Base-by-base conservation (phyloP, 2,888 invertebrate genomes). In the Brachyptera risi region DNA sequence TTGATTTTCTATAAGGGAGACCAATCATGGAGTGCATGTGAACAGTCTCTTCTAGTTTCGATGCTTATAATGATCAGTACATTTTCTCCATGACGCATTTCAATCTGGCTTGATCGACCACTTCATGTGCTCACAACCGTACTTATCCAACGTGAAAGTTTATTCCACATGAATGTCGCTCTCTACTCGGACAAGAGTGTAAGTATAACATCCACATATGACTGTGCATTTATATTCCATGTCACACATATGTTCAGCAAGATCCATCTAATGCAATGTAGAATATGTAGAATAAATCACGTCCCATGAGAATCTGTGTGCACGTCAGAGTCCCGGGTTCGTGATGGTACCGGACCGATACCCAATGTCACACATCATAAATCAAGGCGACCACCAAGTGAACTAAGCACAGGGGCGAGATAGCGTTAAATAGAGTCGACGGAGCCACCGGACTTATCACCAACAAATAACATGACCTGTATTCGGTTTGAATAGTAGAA, bases 321-420 rank as follows among this genome's bases (percentile, higher is more conserved):
- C 7, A 11, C 7, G 35, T 5, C 7, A 35, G 40, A 15, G 40
- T 4, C n/a, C n/a, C 40, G 40, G 44, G 44, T 3, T 19, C 17
- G 47, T 47, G 54, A 54, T 23, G 54, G 17, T 35, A 54, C 19
- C 35, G 54, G 35, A 17, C 54, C 31, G 54, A 54, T 54, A 54
- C 35, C 54, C 5, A 31, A 17, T 54, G 37, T 54, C 19, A 37
- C 54, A 54, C 54, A 37, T 35, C 35, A 15, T 35, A 54, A 54
- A 35, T 54, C 54, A 54, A n/a, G 17, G 27, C 17, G 50, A 27
- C 50, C 24, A 23, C 17, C 31, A 31, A 17, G 19, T n/a, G 13
- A n/a, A 17, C 38, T 3, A 3, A 15, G 19, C 44, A 19, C 19
- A 17, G 44, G 19, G 44, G 19, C 21, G 7, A 5, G 31, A 11